Evolutionary conservation across 2,113 vertebrate species (phyloP).

Genomic region (Myodes glareolus): DNA sequence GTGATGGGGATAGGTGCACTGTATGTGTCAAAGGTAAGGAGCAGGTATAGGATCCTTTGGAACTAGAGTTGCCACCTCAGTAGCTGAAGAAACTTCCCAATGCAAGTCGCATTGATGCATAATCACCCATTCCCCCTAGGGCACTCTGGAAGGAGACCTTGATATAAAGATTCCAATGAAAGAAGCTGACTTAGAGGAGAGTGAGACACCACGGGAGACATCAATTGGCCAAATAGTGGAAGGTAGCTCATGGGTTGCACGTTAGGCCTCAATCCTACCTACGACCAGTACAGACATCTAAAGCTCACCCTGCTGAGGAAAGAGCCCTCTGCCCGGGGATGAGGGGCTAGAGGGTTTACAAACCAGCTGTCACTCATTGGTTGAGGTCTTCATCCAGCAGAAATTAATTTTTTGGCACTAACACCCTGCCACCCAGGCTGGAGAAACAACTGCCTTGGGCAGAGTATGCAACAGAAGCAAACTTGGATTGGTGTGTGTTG

Average conservation of each 20-base stretch:
- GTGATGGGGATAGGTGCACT: neutral
- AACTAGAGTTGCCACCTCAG: neutral
- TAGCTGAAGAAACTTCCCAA: neutral
- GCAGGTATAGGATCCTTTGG: no score
- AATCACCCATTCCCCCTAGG: neutral
- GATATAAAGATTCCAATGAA: neutral
- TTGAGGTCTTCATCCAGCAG: slow-evolving; percentile 41
- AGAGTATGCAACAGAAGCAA: neutral
- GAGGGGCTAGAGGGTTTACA: neutral
- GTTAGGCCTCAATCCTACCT: neutral
- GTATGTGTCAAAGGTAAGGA: neutral
- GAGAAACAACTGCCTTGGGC: neutral
- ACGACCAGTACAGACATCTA: neutral
- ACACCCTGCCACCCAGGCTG: neutral
- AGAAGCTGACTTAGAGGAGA: slow-evolving; percentile 44
- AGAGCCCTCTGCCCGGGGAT: neutral
- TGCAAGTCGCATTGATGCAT: neutral
- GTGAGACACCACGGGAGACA: neutral
- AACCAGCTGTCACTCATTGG: neutral
- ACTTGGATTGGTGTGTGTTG: neutral
- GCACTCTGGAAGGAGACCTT: neutral
- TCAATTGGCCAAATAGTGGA: neutral
- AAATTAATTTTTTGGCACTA: slow-evolving; percentile 20
- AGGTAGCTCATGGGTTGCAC: neutral
- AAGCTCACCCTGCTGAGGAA: neutral